phyloP scores from a whole-genome alignment of 2,797 vertebrate genomes.

The Cuculus canorus region DNA sequence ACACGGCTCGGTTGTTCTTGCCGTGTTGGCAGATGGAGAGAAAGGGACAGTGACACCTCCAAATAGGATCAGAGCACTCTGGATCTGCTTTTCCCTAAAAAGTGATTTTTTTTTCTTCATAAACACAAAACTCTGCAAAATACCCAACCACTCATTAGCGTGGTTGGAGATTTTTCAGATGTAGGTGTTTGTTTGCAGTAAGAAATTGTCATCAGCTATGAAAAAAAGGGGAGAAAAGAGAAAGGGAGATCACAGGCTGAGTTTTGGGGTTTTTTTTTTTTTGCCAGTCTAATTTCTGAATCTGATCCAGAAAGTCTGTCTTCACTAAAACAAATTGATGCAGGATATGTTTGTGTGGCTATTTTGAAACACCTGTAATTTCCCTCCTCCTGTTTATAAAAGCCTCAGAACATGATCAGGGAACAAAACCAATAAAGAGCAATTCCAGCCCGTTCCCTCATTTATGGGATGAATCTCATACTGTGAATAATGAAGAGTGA shows the following conservation, averaged over 20 bases:
- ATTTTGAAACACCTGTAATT: constrained; percentile 50
- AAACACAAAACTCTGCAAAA: neutral
- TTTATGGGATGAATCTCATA: constrained; percentile 47
- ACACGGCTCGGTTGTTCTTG: neutral
- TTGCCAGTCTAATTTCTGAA: constrained; percentile 4
- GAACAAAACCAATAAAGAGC: constrained; percentile 58
- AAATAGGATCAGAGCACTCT: neutral
- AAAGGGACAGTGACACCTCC: neutral
- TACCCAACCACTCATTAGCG: neutral
- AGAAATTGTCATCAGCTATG: neutral
- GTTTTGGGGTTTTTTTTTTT: neutral
- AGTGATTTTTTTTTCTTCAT: neutral
- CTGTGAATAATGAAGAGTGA: constrained; percentile 63
- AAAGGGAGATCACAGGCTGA: neutral
- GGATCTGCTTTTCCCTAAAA: neutral
- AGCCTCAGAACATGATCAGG: constrained; percentile 22
- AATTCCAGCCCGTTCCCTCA: constrained; percentile 32
- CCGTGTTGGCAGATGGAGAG: neutral
- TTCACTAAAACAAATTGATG: constrained; percentile 32
- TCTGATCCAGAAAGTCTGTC: neutral
- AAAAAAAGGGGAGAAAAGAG: neutral
- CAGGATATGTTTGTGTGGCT: constrained; percentile 27
- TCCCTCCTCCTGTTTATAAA: constrained; percentile 55
- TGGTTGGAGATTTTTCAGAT: neutral
- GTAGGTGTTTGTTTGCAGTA: neutral